Base-by-base conservation (phyloP, 2,113 vertebrate genomes). In the Silurus glanis region DNA sequence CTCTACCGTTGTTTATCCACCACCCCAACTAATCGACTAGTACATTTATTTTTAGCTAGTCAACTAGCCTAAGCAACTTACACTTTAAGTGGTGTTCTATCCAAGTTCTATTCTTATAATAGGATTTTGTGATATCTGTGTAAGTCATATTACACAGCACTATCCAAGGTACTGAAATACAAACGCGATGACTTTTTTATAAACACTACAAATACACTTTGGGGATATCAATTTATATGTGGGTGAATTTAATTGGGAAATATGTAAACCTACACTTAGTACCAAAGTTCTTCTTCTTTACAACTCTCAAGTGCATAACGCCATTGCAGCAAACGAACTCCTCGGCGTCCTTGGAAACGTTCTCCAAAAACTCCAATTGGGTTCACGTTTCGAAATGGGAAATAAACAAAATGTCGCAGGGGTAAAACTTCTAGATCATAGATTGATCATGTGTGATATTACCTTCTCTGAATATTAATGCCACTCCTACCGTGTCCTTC, bases 391-490 rank as follows among this genome's bases (percentile, higher is more conserved):
- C 92, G 92, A 91, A 93, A 92, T 91, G 87, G 92, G 88, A 92
- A 88, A 91, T 90, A 94, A 94, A 94, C 93, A 88, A 93, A 94
- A 93, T 92, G 91, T 89, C 87, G 89, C 92, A 86, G 91, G 91
- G 90, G 37, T 37, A 37, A 91, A 94, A 92, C 91, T 92, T 93
- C 37, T 37, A 37, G 37, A 37, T 37, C 37, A 37, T 94, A 93
- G 92, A 95, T 93, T 93, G 91, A 94, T 94, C 94, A 94, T 93
- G 92, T 92, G 90, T 87, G 91, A 89, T 93, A 93, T 92, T 86
- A 91, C 90, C 93, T 93, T 91, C 92, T 95, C 92, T 95, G 93
- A 93, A 94, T 94, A 93, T 92, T 92, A 94, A 95, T 94, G 92
- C 92, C 91, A 91, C 92, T 93, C 91, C 92, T 93, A 93, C 94